A percentile compares a stretch with the other conserved stretches of the same genome.
Conservation (phyloP, 1,140 invertebrate species). For the Homarus americanus region DNA sequence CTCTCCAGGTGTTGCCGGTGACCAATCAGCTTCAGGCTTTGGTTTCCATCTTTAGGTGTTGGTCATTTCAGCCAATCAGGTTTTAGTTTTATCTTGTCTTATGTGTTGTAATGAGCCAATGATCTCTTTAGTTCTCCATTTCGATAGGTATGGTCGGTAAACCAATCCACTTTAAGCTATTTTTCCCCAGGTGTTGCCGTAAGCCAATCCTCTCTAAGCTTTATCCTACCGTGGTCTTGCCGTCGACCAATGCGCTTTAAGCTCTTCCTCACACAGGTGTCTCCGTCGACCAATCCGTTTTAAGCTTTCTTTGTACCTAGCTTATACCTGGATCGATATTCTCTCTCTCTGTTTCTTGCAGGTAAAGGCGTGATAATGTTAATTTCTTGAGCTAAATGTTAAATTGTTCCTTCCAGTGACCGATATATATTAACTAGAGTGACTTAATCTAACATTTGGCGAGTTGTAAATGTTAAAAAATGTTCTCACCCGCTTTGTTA, state of each 20-base stretch:
- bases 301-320: neutral
- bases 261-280: neutral
- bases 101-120: too few relatives aligned
- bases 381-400: too few relatives aligned
- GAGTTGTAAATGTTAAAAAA: too few relatives aligned
- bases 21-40: neutral
- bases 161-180: neutral
- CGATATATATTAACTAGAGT: too few relatives aligned
- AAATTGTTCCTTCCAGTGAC: too few relatives aligned
- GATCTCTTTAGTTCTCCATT: too few relatives aligned
- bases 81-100: too few relatives aligned
- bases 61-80: neutral
- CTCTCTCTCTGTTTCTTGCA: too few relatives aligned
- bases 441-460: too few relatives aligned
- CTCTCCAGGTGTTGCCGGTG: neutral
- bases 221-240: neutral
- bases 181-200: neutral
- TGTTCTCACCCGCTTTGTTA: too few relatives aligned
- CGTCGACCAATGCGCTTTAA: slow-evolving; percentile 1
- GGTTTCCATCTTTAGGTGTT: neutral
- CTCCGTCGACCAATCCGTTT: neutral
- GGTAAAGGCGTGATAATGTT: too few relatives aligned
- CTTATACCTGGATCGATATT: neutral
- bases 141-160: too few relatives aligned
- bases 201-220: neutral